Percentiles rank a stretch among this genome's conserved stretches.
Evolutionary conservation across 2,113 vertebrate genomes (phyloP).

Genomic region (Cavia porcellus): DNA sequence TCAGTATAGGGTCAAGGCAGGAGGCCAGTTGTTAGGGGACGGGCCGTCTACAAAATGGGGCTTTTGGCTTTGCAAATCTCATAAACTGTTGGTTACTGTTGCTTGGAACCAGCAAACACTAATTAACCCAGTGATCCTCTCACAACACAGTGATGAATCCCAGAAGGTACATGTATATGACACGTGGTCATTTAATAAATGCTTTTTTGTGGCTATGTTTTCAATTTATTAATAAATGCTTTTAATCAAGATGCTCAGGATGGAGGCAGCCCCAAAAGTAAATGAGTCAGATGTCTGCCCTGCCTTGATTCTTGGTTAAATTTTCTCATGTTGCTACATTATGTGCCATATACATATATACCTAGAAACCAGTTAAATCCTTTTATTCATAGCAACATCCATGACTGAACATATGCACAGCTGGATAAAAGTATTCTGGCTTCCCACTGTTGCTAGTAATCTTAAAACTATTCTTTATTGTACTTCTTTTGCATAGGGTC

Average conservation of each 20-base stretch:
- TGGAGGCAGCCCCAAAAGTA: not conserved
- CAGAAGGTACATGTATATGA: not conserved
- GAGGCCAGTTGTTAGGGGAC: not conserved
- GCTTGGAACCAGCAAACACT: not conserved
- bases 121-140: not conserved
- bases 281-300: not conserved
- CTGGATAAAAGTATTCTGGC: not conserved
- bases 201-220: not conserved
- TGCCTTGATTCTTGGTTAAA: slow-evolving; percentile 7
- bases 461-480: not conserved
- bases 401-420: not conserved
- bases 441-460: not conserved
- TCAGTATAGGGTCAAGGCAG: not conserved
- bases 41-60: not conserved
- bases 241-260: not conserved
- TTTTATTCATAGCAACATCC: not conserved
- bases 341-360: not conserved
- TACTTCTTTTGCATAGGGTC: not conserved
- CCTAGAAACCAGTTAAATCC: not conserved
- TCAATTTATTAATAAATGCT: not conserved
- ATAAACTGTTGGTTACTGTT: not conserved
- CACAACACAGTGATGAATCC: not conserved
- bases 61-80: not conserved
- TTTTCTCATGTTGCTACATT: not conserved
- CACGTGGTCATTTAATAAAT: not conserved